Evolutionary conservation across 2,888 invertebrate species (phyloP), one percentile per base, ranked within the genome.

Genomic region (Dasypogon diadema): DNA sequence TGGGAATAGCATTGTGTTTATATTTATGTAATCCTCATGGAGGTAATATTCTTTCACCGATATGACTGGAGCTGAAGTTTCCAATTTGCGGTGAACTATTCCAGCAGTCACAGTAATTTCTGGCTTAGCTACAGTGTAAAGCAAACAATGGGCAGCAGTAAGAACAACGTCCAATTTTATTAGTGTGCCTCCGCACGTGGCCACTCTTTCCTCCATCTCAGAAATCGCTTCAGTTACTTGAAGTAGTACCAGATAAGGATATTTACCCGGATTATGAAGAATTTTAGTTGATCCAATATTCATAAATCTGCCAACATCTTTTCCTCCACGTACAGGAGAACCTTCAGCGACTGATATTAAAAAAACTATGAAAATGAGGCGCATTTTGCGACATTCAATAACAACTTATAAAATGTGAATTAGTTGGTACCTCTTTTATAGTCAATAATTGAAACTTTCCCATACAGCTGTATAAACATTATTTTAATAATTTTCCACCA

Each of bases 101-200:
- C 58, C 58, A n/a, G 26, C 58, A 24, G 58, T 26, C 4, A 30
- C 58, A 6, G 14, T 26, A 16, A 58, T 26, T 26, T 2, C 14
- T 58, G 58, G 30, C 26, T 30, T 26, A 26, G 30, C 6, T 1
- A n/a, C 30, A 16, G 30, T 3, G 16, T 16, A n/a, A 3, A 16
- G 2, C 2, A 58, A 26, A 16, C 58, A 58, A 16, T 58, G 58
- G 0, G n/a, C 58, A 14, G 58, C 58, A 26, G 58, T 58, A 26
- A 58, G 8, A 0, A 58, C 58, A 24, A 58, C 30, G 8, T 58
- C 34, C n/a, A 1, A 14, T 26, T 26, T 58, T 8, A 58, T 58
- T 16, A 58, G 30, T 5, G 30, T 16, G 10, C 58, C 58, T 16
- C 58, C 58, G 5, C 58, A 58, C 16, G 8, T 58, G 26, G 16